Evolutionary conservation across 2,113 vertebrate species (phyloP).

Genomic region (Hemiprocne comata): DNA sequence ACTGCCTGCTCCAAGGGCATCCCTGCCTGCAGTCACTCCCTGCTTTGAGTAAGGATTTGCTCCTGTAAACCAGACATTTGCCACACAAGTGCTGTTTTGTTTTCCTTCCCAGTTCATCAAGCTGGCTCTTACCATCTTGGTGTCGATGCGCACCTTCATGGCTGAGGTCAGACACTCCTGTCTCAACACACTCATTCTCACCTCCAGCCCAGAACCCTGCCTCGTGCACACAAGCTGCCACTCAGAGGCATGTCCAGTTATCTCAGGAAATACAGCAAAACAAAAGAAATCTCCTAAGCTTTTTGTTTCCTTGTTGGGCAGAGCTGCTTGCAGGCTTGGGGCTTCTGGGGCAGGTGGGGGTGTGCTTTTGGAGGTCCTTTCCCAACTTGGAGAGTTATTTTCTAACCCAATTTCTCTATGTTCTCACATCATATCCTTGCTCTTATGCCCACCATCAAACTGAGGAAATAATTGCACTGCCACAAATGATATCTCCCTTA

Average conservation of each 20-base stretch:
- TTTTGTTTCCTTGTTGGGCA: background rate
- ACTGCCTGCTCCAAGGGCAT: background rate
- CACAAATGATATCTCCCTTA: background rate
- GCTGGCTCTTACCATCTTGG: background rate
- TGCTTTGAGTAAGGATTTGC: rapidly evolving
- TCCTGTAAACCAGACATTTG: background rate
- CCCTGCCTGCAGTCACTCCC: background rate
- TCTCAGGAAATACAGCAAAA: background rate
- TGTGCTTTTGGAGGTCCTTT: rapidly evolving
- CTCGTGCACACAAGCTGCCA: rapidly evolving
- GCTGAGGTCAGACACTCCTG: background rate
- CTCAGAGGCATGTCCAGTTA: background rate
- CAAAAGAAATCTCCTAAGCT: background rate
- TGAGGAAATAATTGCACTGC: background rate
- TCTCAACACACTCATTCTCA: rapidly evolving
- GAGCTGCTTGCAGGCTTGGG: rapidly evolving
- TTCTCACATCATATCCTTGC: background rate
- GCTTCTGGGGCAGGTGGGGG: background rate
- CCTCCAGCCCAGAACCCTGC: background rate
- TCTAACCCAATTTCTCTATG: background rate
- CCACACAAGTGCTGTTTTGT: background rate
- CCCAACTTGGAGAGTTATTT: background rate
- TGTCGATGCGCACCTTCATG: rapidly evolving
- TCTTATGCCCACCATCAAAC: background rate
- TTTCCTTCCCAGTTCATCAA: background rate